These are phyloP conservation scores for Rhea americana DNA, from an alignment of 2,113 vertebrate species.

Conservation along the genomic window DNA sequence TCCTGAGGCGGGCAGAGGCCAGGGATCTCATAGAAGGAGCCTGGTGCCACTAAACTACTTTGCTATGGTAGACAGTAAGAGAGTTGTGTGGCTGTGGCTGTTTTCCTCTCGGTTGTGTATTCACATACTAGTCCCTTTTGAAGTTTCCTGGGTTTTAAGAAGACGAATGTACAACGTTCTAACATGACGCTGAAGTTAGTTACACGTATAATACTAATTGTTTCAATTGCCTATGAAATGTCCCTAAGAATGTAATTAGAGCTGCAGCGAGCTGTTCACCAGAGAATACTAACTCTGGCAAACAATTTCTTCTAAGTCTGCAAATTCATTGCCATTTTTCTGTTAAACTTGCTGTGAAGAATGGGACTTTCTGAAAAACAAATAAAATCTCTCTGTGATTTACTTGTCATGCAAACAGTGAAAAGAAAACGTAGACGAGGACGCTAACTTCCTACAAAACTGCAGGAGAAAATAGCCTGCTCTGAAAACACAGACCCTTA, in stretches of 20 bases:
- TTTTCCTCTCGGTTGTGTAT: constrained; percentile 25
- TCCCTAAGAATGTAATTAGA: constrained; percentile 28
- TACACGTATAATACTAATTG: neutral
- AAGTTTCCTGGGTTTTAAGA: constrained; percentile 26
- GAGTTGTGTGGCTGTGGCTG: accelerated
- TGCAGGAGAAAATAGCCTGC: neutral
- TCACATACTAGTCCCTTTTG: constrained; percentile 24
- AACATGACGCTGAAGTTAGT: constrained; percentile 18
- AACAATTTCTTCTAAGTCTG: neutral
- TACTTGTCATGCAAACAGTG: constrained; percentile 12
- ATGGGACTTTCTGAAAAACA: neutral
- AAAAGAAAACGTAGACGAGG: neutral
- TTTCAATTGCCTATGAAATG: constrained; percentile 24
- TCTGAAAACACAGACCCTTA: neutral
- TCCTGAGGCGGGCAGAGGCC: constrained; percentile 44
- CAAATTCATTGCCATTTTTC: neutral
- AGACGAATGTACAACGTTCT: neutral
- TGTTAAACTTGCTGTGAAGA: constrained; percentile 24
- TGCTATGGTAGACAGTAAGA: neutral
- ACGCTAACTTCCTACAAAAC: neutral
- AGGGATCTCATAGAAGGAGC: constrained; percentile 6
- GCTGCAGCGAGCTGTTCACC: neutral
- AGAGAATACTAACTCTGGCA: constrained; percentile 33
- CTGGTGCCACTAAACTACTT: constrained; percentile 21
- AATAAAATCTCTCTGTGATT: neutral